Evolutionary conservation across 2,797 vertebrate genomes (phyloP).

Genomic region (Tokudaia tokunoshimensis): DNA sequence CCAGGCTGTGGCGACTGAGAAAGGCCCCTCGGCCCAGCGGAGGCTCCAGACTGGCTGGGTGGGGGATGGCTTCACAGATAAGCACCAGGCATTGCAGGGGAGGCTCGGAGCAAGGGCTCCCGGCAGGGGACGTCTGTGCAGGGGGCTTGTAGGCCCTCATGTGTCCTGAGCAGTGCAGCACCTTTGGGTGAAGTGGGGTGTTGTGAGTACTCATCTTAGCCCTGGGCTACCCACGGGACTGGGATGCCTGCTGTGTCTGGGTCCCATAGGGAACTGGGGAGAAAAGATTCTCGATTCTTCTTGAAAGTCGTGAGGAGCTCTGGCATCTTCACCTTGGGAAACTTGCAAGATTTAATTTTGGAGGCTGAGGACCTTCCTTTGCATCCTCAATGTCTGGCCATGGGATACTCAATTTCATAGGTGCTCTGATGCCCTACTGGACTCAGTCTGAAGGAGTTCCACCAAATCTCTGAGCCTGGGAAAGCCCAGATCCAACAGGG

Average conservation of each 20-base stretch:
- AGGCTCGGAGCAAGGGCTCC: constrained; percentile 71
- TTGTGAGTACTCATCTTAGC: not conserved
- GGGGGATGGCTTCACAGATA: constrained; percentile 94
- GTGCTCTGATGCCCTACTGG: not conserved
- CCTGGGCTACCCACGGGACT: not conserved
- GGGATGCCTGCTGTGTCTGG: not conserved
- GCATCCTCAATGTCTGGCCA: not conserved
- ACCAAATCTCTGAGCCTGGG: not conserved
- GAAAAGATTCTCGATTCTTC: not conserved
- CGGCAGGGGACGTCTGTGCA: not conserved
- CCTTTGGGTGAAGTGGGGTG: constrained; percentile 84
- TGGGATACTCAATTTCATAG: not conserved
- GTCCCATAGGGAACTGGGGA: not conserved
- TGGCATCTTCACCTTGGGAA: not conserved
- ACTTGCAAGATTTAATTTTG: not conserved
- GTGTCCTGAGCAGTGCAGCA: constrained; percentile 93
- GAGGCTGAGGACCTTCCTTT: not conserved
- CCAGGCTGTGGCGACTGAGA: constrained; percentile 94
- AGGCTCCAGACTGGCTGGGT: constrained; percentile 93
- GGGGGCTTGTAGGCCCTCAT: constrained; percentile 85
- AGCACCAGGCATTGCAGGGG: constrained; percentile 90
- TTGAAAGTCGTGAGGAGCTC: not conserved
- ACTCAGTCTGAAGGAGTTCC: not conserved
- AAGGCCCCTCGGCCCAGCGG: constrained; percentile 92
- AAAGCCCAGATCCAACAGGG: not conserved